phyloP scores from a whole-genome alignment of 2,888 invertebrate genomes.

The Xanthia icteritia region DNA sequence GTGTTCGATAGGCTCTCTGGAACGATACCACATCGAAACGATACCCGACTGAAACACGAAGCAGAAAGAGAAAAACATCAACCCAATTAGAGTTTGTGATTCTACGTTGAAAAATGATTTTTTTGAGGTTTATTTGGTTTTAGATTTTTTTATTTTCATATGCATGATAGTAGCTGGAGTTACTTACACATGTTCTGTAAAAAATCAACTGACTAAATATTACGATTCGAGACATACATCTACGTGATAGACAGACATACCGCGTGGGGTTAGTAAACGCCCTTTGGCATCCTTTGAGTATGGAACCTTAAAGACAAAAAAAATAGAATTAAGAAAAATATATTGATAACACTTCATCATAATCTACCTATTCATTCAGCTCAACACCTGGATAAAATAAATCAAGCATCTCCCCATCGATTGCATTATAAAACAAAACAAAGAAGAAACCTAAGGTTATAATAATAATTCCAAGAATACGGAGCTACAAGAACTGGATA shows the following conservation, averaged over 20 bases:
- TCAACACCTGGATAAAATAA: neutral
- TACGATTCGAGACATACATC: neutral
- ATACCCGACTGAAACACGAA: neutral
- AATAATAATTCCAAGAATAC: slow-evolving; percentile 47
- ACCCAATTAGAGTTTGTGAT: neutral
- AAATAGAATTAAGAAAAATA: neutral
- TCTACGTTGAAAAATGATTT: neutral
- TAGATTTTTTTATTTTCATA: neutral
- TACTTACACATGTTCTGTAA: no score
- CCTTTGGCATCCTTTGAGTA: neutral
- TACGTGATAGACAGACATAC: neutral
- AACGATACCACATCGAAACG: neutral
- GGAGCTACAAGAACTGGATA: slow-evolving; percentile 50
- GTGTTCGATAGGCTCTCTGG: neutral
- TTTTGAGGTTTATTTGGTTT: neutral
- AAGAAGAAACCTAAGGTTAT: slow-evolving; percentile 5
- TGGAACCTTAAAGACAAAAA: no score
- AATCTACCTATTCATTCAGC: neutral
- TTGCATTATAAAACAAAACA: neutral
- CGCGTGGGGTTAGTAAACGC: neutral
- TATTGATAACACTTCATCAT: neutral
- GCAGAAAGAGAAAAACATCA: neutral
- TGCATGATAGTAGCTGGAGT: neutral
- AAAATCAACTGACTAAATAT: neutral
- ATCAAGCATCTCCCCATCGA: neutral